Percentiles rank a stretch among this genome's conserved stretches.
phyloP scores from a whole-genome alignment of 2,797 vertebrate genomes.

The Knipowitschia caucasica region DNA sequence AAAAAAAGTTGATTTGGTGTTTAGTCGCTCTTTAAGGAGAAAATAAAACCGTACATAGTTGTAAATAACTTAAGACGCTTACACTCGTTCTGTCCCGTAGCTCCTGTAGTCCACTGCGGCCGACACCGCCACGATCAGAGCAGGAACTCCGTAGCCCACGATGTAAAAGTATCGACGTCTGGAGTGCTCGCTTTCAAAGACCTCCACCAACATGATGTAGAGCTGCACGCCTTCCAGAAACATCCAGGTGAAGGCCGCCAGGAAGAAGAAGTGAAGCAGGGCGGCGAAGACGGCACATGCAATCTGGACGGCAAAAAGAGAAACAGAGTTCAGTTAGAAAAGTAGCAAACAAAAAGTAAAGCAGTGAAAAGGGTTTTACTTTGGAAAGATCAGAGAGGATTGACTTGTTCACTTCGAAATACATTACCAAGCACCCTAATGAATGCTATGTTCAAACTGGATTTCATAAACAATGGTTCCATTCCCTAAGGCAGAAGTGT shows the following conservation, averaged over 20 bases:
- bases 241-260: slow-evolving; percentile 99
- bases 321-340: neutral
- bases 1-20: too few species aligned
- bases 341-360: neutral
- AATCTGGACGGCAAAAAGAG: slow-evolving; percentile 72
- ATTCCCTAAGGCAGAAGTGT: too few species aligned
- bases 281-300: slow-evolving; percentile 94
- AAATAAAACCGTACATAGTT: neutral
- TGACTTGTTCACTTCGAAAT: neutral
- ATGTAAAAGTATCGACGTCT: slow-evolving; percentile 92
- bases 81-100: slow-evolving; percentile 95
- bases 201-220: slow-evolving; percentile 98
- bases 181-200: slow-evolving; percentile 95
- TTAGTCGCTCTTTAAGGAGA: too few species aligned
- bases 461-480: too few species aligned
- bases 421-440: too few species aligned
- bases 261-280: slow-evolving; percentile 97
- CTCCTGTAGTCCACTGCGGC: slow-evolving; percentile 95
- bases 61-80: slow-evolving; percentile 66
- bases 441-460: too few species aligned
- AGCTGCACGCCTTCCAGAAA: slow-evolving; percentile 97
- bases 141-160: slow-evolving; percentile 92
- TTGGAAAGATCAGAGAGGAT: neutral
- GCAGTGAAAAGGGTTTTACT: neutral
- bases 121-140: slow-evolving; percentile 90